Conservation (phyloP, 2,797 vertebrate species). For the Peromyscus attwateri region DNA sequence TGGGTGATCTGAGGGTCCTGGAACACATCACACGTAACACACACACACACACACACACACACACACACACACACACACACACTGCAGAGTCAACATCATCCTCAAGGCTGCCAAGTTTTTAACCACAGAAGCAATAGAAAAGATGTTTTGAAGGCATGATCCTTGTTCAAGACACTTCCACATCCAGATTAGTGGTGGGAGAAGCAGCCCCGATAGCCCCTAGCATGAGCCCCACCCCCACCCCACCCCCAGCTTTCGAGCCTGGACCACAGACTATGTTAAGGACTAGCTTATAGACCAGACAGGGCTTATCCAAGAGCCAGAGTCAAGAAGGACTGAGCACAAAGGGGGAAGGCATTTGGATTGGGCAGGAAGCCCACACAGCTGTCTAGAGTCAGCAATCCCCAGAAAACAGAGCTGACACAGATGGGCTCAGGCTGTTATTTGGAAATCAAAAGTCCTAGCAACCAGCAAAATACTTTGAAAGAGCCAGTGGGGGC, state of each 20-base stretch:
- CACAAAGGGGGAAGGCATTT: slow-evolving; percentile 22
- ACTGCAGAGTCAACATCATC: neutral
- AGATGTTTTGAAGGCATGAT: neutral
- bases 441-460: slow-evolving; percentile 88
- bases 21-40: neutral
- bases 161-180: neutral
- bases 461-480: slow-evolving; percentile 85
- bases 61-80: neutral
- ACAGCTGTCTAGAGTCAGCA: slow-evolving; percentile 76
- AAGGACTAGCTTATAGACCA: slow-evolving; percentile 23
- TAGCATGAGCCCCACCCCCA: neutral
- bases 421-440: slow-evolving; percentile 80
- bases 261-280: neutral
- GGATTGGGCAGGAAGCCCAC: neutral
- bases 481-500: slow-evolving; percentile 66
- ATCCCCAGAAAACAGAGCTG: slow-evolving; percentile 75
- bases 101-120: neutral
- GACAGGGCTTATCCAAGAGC: neutral
- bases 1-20: neutral
- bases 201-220: neutral
- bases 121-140: neutral
- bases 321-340: slow-evolving; percentile 35
- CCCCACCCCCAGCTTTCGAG: neutral
- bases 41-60: neutral
- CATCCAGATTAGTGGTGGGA: neutral